Conservation (phyloP, 1,140 invertebrate species). For the Neodiprion virginianus region DNA sequence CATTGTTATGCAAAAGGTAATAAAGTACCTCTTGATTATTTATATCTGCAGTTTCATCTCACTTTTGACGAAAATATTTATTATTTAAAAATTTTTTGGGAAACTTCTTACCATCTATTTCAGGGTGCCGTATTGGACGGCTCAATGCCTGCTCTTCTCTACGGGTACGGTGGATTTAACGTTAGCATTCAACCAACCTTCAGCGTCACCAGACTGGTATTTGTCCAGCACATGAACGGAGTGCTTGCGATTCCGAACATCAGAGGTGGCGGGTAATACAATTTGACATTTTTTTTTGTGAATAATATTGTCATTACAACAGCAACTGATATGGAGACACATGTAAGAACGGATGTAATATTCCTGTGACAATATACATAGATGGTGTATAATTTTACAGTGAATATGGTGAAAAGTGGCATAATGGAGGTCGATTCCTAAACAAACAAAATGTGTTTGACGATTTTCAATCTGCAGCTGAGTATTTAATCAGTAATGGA, state of each 20-base stretch:
- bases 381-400: slow-evolving; percentile 56
- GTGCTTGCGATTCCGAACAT: slow-evolving; percentile 93
- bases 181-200: slow-evolving; percentile 88
- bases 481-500: slow-evolving; percentile 85
- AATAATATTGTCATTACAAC: too few species aligned
- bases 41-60: background rate
- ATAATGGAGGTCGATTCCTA: slow-evolving; percentile 87
- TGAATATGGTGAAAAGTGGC: slow-evolving; percentile 98
- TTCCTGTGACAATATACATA: too few species aligned
- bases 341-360: too few species aligned
- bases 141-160: slow-evolving; percentile 81
- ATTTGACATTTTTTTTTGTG: slow-evolving; percentile 28
- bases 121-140: slow-evolving; percentile 72
- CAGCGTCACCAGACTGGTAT: slow-evolving; percentile 82
- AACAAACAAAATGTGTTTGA: slow-evolving; percentile 99
- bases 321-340: too few species aligned
- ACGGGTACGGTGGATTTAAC: slow-evolving; percentile 98
- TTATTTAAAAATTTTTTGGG: background rate
- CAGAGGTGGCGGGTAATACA: slow-evolving; percentile 86
- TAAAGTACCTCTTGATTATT: background rate
- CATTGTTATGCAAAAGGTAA: slow-evolving; percentile 84
- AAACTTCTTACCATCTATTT: slow-evolving; percentile 28
- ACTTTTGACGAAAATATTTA: too few species aligned
- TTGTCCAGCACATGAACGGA: slow-evolving; percentile 90
- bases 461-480: slow-evolving; percentile 93